These are phyloP conservation scores for Lepus townsendii DNA, from an alignment of 2,797 vertebrate genomes.

Conservation along the genomic window DNA sequence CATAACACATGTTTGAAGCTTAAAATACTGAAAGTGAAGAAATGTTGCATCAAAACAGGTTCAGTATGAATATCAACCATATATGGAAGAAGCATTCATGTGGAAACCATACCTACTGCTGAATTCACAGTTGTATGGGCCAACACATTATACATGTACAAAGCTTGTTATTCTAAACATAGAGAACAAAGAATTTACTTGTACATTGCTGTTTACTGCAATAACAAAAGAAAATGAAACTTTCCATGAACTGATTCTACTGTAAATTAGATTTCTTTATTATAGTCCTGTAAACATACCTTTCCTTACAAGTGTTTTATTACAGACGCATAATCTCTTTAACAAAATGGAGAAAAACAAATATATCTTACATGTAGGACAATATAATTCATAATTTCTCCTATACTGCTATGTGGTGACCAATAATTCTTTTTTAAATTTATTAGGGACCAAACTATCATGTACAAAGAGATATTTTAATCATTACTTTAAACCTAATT, in stretches of 20 bases:
- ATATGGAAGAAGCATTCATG: constrained; percentile 64
- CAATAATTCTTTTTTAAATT: constrained; percentile 9
- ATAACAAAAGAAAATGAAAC: constrained; percentile 34
- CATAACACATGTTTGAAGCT: constrained; percentile 59
- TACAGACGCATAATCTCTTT: constrained; percentile 29
- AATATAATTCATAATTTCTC: constrained; percentile 41
- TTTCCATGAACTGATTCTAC: neutral
- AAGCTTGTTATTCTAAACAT: neutral
- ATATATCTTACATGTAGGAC: neutral
- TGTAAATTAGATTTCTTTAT: constrained; percentile 46
- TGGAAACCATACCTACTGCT: constrained; percentile 55
- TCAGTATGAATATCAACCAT: constrained; percentile 53
- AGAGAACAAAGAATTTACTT: constrained; percentile 15
- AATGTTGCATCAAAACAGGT: constrained; percentile 70
- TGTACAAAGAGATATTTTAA: constrained; percentile 30
- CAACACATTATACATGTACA: neutral
- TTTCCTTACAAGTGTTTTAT: constrained; percentile 36
- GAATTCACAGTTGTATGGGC: constrained; percentile 8
- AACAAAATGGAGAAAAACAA: constrained; percentile 57
- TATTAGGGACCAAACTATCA: neutral
- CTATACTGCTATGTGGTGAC: constrained; percentile 1
- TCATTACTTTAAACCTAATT: constrained; percentile 51
- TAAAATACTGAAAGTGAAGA: constrained; percentile 70
- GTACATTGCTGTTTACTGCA: neutral
- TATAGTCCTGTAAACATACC: neutral